Conservation (phyloP, 2,797 vertebrate species). For the Liparis tanakae region DNA sequence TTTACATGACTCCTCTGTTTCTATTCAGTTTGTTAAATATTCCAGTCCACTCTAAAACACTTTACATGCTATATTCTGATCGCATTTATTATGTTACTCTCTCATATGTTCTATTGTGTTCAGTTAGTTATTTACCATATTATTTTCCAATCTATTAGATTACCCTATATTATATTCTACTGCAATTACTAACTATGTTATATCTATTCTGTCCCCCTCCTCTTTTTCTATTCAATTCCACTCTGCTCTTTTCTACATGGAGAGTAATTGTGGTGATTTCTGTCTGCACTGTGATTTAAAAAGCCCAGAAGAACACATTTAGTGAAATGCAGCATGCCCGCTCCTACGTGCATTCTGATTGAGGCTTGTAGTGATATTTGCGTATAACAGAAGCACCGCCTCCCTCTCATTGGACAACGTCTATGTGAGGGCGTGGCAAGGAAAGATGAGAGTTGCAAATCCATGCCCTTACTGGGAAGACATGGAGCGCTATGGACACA, state of each 20-base stretch:
- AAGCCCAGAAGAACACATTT: constrained; percentile 53
- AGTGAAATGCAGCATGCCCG: constrained; percentile 75
- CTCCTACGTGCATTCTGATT: constrained; percentile 77
- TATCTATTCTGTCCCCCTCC: background rate
- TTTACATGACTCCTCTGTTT: background rate
- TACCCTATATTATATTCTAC: background rate
- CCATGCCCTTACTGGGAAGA: constrained; percentile 84
- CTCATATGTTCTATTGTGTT: background rate
- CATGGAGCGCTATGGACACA: constrained; percentile 81
- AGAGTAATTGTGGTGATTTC: constrained; percentile 30
- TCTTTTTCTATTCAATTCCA: background rate
- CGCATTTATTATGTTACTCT: background rate
- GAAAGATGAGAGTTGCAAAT: constrained; percentile 84
- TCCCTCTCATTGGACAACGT: constrained; percentile 85
- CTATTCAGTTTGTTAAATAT: background rate
- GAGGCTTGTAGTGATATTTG: constrained; percentile 85
- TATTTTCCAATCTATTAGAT: background rate
- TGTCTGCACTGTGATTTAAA: constrained; percentile 55
- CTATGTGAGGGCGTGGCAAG: constrained; percentile 78
- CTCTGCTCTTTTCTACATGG: background rate
- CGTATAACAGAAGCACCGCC: constrained; percentile 90
- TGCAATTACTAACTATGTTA: background rate
- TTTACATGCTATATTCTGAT: background rate
- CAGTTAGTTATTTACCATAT: background rate
- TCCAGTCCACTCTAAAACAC: background rate